Evolutionary conservation across 2,888 invertebrate species (phyloP), one percentile per base, ranked within the genome.

Genomic region (Tyria jacobaeae): DNA sequence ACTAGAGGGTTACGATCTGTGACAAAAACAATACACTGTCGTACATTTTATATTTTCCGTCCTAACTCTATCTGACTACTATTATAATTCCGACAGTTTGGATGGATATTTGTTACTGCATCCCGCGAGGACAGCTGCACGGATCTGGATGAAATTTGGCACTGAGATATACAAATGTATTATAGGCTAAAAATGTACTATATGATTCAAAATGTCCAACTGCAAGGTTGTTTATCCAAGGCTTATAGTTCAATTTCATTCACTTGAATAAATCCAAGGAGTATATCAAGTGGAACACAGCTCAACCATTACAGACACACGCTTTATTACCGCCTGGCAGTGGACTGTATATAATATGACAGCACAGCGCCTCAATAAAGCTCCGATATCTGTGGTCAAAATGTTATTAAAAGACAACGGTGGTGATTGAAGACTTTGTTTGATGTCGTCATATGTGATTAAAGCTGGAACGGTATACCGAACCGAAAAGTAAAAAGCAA

Each of bases 391-490:
- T 44, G 21, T 44, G 44, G 41, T 62, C 27, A 27, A 27, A 49
- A 49, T 14, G 34, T 50, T 25, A 53, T 44, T 27, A 25, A 27
- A 27, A 10, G 25, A 44, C 44, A 44, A 44, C 44, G 21, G 44
- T 44, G 44, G 21, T 44, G 44, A 44, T 44, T 44, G 44, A 21
- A 44, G 21, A 44, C 17, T 35, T 27, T 35, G 37, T 35, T 24
- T 53, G 53, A 53, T 34, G 24, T 53, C 9, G 53, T 37, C 51
- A 31, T 17, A 44, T 27, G 35, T 34, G 51, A 35, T 51, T 51
- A 35, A 51, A n/a, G n/a, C 41, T 41, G 17, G 41, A 44, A 41
- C 12, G 44, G 21, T 44, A 44, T 17, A 21, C 21, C 21, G 21
- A 44, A 44, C 44, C 21, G 44, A 12, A 44, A 44, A 44, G 44